phyloP scores from a whole-genome alignment of 2,888 invertebrate genomes.

The Leucophenga maculata region DNA sequence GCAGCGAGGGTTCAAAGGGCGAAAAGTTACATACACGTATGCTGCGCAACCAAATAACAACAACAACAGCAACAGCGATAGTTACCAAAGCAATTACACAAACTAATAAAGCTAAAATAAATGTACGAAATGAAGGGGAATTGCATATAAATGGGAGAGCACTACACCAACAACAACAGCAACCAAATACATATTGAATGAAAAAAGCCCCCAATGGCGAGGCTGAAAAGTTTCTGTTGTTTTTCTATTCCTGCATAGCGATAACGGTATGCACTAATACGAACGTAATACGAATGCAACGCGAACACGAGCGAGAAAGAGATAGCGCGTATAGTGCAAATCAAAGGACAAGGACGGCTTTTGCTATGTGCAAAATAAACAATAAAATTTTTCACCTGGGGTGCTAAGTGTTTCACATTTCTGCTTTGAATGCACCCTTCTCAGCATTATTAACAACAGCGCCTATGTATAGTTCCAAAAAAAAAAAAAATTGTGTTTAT shows the following conservation, averaged over 20 bases:
- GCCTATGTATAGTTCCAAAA: background rate
- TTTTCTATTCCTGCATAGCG: background rate
- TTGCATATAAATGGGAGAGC: too few species aligned
- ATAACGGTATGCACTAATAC: slow-evolving; percentile 39
- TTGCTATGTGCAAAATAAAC: slow-evolving; percentile 25
- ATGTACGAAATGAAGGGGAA: slow-evolving; percentile 43
- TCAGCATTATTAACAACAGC: background rate
- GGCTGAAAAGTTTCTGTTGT: slow-evolving; percentile 45
- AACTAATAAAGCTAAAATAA: slow-evolving; percentile 52
- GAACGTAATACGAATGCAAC: slow-evolving; percentile 1
- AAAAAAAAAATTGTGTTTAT: background rate
- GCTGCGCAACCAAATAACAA: slow-evolving; percentile 37
- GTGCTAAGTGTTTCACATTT: slow-evolving; percentile 29
- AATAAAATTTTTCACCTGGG: slow-evolving; percentile 45
- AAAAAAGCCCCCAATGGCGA: slow-evolving; percentile 61
- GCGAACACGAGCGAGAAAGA: slow-evolving; percentile 34
- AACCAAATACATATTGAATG: slow-evolving; percentile 41
- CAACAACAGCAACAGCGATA: slow-evolving; percentile 48
- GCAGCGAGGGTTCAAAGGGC: background rate
- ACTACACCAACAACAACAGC: slow-evolving; percentile 33
- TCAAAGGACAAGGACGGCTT: slow-evolving; percentile 24
- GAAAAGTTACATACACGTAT: background rate
- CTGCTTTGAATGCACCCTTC: slow-evolving; percentile 10
- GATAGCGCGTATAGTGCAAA: slow-evolving; percentile 35
- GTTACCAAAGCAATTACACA: slow-evolving; percentile 65